Evolutionary conservation across 2,888 invertebrate genomes (phyloP), one percentile per base, ranked within the genome.

Genomic region (Xanthia icteritia): DNA sequence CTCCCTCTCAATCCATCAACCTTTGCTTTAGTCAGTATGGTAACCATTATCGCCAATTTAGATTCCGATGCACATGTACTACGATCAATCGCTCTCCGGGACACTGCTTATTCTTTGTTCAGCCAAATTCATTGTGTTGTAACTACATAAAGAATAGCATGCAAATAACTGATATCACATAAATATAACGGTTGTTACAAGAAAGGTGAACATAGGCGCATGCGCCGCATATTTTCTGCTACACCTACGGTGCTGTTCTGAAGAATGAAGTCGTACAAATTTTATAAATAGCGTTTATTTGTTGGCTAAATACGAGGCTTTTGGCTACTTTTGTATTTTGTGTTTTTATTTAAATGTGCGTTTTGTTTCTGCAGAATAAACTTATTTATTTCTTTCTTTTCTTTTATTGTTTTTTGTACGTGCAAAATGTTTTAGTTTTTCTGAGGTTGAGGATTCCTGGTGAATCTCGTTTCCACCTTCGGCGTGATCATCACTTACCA

Each of bases 151-250:
- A 73, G 36, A 61, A 54, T 36, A 48, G 6, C 64, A 73, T 42
- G 76, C 69, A 63, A 84, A 84, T 73, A 70, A 70, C 17, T n/a
- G 61, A 73, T 67, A 56, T 6, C 11, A 1, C 17, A 70, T 70
- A 64, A 74, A 84, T 5, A 73, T 80, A 83, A 73, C 84, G 65
- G 82, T 64, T 17, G 2, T 8, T 56, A 51, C 74, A 51, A 65
- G 58, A 65, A 65, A 60, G 65, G 69, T 31, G 27, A 23, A 13
- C 71, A 36, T 71, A 74, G 71, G 8, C 20, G 36, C 74, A 48
- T 58, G 39, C 67, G 31, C 51, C 36, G 56, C 36, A 72, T 71
- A 72, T 83, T 61, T 39, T 60, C 23, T 72, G 11, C 48, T 39
- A 9, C 11, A 61, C 1, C 15, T 51, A 51, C 45, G 51, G 13